Percentiles rank a stretch among this genome's conserved stretches.
These are phyloP conservation scores for Colostygia pectinataria DNA, from an alignment of 2,888 invertebrate species.

Conservation along the genomic window DNA sequence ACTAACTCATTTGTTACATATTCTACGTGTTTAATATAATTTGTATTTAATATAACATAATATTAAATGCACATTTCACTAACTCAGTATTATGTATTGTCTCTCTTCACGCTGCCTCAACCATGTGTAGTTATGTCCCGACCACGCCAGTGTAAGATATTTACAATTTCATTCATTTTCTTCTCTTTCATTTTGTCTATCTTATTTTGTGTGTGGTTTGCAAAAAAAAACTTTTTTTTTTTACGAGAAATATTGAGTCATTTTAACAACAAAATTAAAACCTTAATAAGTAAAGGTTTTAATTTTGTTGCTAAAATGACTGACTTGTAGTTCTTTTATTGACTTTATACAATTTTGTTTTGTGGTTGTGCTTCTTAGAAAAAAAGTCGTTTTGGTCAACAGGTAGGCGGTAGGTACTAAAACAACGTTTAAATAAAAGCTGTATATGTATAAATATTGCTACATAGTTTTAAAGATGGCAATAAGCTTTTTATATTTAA, in stretches of 20 bases:
- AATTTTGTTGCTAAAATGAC: no score
- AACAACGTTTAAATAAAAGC: conserved; percentile 22
- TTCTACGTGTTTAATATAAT: conserved; percentile 23
- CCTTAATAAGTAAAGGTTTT: no score
- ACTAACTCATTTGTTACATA: conserved; percentile 19
- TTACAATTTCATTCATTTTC: conserved; percentile 40
- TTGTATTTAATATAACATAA: conserved; percentile 29
- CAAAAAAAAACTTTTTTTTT: conserved; percentile 2
- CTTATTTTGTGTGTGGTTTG: conserved; percentile 38
- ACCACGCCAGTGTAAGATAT: conserved; percentile 86
- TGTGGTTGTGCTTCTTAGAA: conserved; percentile 9
- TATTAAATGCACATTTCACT: conserved; percentile 55
- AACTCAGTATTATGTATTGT: conserved; percentile 50
- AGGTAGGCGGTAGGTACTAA: conserved; percentile 9
- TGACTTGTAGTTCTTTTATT: no score
- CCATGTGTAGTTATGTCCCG: conserved; percentile 78
- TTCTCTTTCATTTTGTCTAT: conserved; percentile 26
- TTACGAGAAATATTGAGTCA: not conserved
- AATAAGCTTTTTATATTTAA: conserved; percentile 16
- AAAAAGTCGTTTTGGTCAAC: conserved; percentile 5
- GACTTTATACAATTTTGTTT: not conserved
- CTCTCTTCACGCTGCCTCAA: conserved; percentile 77
- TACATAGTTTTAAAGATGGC: conserved; percentile 4
- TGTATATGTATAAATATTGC: conserved; percentile 34
- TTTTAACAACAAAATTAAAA: not conserved